Evolutionary conservation across 2,113 vertebrate genomes (phyloP).

Genomic region (Tachycineta bicolor): DNA sequence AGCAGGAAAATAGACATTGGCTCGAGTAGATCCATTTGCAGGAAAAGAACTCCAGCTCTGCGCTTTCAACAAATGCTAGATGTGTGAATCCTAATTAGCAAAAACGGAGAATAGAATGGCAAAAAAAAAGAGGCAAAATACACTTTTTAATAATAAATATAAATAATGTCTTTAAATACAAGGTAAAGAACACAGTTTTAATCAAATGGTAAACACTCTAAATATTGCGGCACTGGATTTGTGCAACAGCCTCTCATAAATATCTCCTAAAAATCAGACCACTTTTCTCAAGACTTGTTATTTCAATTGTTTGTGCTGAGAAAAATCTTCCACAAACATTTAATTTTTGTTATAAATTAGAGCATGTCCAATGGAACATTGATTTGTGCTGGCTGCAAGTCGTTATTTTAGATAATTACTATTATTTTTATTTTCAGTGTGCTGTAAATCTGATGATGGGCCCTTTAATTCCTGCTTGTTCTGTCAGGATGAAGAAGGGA

Average conservation of each 20-base stretch:
- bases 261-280: neutral
- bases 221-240: neutral
- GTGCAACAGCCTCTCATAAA: neutral
- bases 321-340: neutral
- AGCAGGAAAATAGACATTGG: neutral
- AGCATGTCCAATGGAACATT: neutral
- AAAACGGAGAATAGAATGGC: neutral
- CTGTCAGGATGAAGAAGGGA: slow-evolving; percentile 15
- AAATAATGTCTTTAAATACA: neutral
- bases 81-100: neutral
- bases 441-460: neutral
- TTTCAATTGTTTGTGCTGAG: neutral
- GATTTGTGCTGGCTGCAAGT: neutral
- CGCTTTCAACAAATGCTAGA: neutral
- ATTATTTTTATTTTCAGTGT: neutral
- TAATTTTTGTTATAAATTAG: neutral
- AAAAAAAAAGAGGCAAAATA: neutral
- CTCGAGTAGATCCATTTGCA: neutral
- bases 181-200: neutral
- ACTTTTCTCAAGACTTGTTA: neutral
- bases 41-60: neutral
- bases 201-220: neutral
- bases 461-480: slow-evolving; percentile 52
- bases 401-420: neutral
- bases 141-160: neutral